Base-by-base conservation (phyloP, 2,113 vertebrate genomes). In the Corydoras maculifer region DNA sequence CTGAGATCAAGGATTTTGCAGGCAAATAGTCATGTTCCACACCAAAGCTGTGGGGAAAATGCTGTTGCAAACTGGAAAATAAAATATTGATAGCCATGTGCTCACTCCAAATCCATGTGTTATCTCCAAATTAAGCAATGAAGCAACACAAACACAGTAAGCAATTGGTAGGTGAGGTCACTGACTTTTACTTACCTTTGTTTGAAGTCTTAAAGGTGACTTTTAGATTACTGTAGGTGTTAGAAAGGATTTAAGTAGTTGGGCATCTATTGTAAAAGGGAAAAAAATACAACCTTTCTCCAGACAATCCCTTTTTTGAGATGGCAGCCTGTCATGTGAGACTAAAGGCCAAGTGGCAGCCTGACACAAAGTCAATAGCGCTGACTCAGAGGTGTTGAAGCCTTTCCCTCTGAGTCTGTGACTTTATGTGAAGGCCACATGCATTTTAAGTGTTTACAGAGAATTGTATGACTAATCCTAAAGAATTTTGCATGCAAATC, bases 361-460 rank as follows among this genome's bases (percentile, higher is more conserved):
- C 69, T 82, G 82, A 82, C 78, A 74, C 30, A 77, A 81, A 80
- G 76, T 82, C 77, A 75, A 81, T 78, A 75, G 14, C 48, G 72
- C 59, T 29, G 72, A 69, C 63, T 14, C 62, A 35, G 62, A 49
- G 31, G 69, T 68, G 72, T 78, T 82, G 59, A 73, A 32, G 53
- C 58, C 62, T 61, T 75, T 54, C 62, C 65, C 66, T 72, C 70
- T 61, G 60, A 29, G 18, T 14, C 54, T 5, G 3, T 49, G 63
- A 32, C 61, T 58, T 58, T 69, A 43, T 57, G 54, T 68, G 31
- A 70, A 53, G 58, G 35, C 69, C 30, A 2, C 30, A 35, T 1
- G 30, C 11, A 25, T 73, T 65, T 32, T 48, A 53, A 75, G 49
- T 18, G 64, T 60, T 51, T 25, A 18, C 63, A 18, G 48, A n/a